phyloP scores from a whole-genome alignment of 2,888 invertebrate species.

The Tyria jacobaeae region DNA sequence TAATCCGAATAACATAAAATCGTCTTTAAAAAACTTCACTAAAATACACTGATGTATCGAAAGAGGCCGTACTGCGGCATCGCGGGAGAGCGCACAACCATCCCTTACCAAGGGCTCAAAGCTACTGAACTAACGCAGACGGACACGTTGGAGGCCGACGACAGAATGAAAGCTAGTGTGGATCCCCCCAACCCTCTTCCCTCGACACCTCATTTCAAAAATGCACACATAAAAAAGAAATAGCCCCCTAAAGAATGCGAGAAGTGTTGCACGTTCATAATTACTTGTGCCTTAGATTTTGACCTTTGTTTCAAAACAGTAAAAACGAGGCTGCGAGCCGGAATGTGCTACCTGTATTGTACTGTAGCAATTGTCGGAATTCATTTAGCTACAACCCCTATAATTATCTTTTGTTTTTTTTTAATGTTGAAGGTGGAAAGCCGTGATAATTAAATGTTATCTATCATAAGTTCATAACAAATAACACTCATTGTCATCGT shows the following conservation, averaged over 20 bases:
- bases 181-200: slow-evolving; percentile 65
- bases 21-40: slow-evolving; percentile 69
- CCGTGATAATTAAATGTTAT: slow-evolving; percentile 43
- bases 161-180: slow-evolving; percentile 70
- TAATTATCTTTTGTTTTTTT: slow-evolving; percentile 52
- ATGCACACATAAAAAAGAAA: slow-evolving; percentile 77
- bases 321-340: slow-evolving; percentile 52
- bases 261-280: slow-evolving; percentile 66
- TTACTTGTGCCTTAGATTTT: slow-evolving; percentile 59
- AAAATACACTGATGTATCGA: slow-evolving; percentile 56
- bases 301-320: slow-evolving; percentile 59
- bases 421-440: slow-evolving; percentile 21
- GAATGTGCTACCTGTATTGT: slow-evolving; percentile 66
- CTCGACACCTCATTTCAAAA: slow-evolving; percentile 69
- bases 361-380: slow-evolving; percentile 49
- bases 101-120: slow-evolving; percentile 69
- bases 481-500: slow-evolving; percentile 9
- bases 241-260: slow-evolving; percentile 70
- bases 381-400: slow-evolving; percentile 54
- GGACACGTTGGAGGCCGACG: slow-evolving; percentile 56
- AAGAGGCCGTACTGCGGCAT: slow-evolving; percentile 60
- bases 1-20: slow-evolving; percentile 51
- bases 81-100: slow-evolving; percentile 66
- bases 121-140: slow-evolving; percentile 70
- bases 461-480: slow-evolving; percentile 39